Conservation (phyloP, 2,113 vertebrate species). For the Proteles cristata region DNA sequence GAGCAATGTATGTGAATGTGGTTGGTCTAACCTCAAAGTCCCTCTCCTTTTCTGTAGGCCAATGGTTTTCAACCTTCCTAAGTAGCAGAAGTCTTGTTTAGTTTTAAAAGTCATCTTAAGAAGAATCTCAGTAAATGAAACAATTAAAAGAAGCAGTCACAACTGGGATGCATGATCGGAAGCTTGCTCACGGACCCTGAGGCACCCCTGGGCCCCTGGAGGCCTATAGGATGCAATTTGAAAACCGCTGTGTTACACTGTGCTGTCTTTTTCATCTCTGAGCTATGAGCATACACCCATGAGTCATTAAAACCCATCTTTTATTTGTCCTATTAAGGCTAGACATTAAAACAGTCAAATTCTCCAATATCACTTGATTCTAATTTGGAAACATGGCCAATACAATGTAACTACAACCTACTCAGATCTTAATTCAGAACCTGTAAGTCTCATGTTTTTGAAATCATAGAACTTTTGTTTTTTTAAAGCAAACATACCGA, state of each 20-base stretch:
- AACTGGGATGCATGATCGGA: neutral
- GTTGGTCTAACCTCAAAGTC: neutral
- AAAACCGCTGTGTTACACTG: neutral
- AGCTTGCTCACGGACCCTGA: neutral
- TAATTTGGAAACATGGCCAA: constrained; percentile 48
- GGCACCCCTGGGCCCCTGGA: neutral
- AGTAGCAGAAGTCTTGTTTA: neutral
- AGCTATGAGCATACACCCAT: neutral
- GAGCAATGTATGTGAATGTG: neutral
- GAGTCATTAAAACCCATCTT: neutral
- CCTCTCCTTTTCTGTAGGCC: neutral
- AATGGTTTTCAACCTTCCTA: constrained; percentile 16
- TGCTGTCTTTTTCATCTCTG: neutral
- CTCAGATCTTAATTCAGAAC: neutral
- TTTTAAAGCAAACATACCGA: constrained; percentile 87
- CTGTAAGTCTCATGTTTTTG: neutral
- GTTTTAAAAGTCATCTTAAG: neutral
- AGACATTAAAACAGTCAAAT: neutral
- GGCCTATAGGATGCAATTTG: neutral
- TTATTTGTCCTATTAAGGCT: constrained; percentile 1
- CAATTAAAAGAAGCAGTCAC: neutral
- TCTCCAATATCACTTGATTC: constrained; percentile 21
- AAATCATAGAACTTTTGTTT: neutral
- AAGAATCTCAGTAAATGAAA: neutral
- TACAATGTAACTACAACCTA: neutral